These are phyloP conservation scores for Boleophthalmus pectinirostris DNA, from an alignment of 2,113 vertebrate species.

Conservation along the genomic window DNA sequence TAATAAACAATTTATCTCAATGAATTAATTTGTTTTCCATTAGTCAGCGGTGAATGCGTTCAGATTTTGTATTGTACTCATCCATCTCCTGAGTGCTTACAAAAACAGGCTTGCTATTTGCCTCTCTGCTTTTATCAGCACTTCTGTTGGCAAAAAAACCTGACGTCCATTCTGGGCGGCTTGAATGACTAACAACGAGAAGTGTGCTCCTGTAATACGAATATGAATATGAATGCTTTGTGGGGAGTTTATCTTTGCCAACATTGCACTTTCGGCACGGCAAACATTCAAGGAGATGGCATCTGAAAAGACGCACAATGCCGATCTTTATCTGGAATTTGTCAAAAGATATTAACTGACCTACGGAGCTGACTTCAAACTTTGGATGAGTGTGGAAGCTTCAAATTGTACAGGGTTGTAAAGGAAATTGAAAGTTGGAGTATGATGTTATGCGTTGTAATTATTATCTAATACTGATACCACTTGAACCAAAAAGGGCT, in stretches of 20 bases:
- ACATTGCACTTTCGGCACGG: conserved; percentile 12
- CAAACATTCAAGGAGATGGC: conserved; percentile 8
- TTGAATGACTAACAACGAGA: conserved; percentile 51
- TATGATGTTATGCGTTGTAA: background rate
- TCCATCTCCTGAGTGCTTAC: conserved; percentile 47
- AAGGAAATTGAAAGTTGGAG: background rate
- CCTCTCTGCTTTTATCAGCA: conserved; percentile 56
- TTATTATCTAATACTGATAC: background rate
- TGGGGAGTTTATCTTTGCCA: conserved; percentile 9
- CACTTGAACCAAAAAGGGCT: too few relatives aligned
- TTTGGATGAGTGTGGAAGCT: background rate
- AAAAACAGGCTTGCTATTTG: conserved; percentile 37
- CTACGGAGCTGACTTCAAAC: background rate
- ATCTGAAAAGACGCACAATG: conserved; percentile 12
- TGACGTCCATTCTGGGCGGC: conserved; percentile 21
- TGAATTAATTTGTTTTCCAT: conserved; percentile 74
- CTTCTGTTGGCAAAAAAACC: conserved; percentile 40
- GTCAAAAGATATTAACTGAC: conserved; percentile 4
- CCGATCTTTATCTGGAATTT: conserved; percentile 19
- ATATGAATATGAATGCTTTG: conserved; percentile 37
- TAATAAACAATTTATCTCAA: conserved; percentile 78
- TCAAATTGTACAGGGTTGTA: background rate
- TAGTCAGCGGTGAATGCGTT: conserved; percentile 67
- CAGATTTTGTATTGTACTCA: conserved; percentile 41
- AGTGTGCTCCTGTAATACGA: conserved; percentile 18